These are phyloP conservation scores for Chironomus riparius DNA, from an alignment of 2,888 invertebrate genomes.

Conservation along the genomic window DNA sequence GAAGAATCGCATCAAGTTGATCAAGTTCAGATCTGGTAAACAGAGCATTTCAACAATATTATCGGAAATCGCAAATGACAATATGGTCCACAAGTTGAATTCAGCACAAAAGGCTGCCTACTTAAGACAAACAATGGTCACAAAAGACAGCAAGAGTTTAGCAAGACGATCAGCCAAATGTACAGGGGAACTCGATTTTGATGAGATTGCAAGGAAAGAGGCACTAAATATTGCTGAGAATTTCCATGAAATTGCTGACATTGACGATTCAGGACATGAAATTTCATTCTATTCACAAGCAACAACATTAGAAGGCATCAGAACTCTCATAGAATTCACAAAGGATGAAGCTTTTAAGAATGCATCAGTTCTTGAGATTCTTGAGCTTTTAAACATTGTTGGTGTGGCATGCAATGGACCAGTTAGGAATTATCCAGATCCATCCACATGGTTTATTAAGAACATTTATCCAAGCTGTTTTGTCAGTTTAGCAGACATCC, in stretches of 20 bases:
- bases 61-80: background rate
- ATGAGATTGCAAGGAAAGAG: background rate
- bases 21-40: background rate
- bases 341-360: background rate
- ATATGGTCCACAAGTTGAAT: background rate
- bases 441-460: background rate
- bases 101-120: conserved; percentile 3
- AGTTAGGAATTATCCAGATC: background rate
- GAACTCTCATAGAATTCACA: background rate
- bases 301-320: background rate
- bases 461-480: background rate
- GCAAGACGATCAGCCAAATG: background rate
- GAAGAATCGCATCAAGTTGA: background rate
- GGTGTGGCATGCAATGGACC: conserved; percentile 2
- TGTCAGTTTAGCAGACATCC: background rate
- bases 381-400: background rate
- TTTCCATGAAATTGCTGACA: background rate
- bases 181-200: background rate
- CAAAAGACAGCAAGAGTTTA: background rate
- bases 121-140: background rate
- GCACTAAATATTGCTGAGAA: background rate
- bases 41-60: background rate
- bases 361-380: background rate
- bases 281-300: background rate
- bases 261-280: background rate